These are phyloP conservation scores for Coryphaenoides rupestris DNA, from an alignment of 2,113 vertebrate species.

Conservation along the genomic window DNA sequence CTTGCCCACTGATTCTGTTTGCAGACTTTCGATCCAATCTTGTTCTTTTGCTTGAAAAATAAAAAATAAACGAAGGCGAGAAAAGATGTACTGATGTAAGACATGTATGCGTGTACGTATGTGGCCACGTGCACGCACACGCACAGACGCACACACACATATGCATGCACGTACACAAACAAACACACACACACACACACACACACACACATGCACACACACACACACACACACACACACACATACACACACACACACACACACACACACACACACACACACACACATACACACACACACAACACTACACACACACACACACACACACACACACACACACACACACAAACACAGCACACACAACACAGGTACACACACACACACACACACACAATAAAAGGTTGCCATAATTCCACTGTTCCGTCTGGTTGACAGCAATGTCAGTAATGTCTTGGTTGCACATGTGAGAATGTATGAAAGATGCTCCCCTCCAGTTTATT, in stretches of 20 bases:
- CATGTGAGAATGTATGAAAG: no score
- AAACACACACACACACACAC: not conserved
- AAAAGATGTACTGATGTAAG: constrained; percentile 14
- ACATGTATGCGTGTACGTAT: constrained; percentile 2
- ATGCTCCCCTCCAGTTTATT: constrained; percentile 44
- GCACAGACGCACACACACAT: not conserved
- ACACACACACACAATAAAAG: no score
- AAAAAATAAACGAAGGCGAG: constrained; percentile 32
- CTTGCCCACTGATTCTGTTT: constrained; percentile 31
- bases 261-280: not conserved
- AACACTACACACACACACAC: no score
- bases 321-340: no score
- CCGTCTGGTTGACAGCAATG: constrained; percentile 8
- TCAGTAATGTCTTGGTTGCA: constrained; percentile 35
- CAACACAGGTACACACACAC: no score
- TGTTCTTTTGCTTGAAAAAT: constrained; percentile 21
- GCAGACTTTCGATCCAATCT: constrained; percentile 40
- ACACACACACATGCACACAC: no score
- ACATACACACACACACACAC: no score
- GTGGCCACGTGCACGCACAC: no score
- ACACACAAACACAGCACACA: no score
- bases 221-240: no score
- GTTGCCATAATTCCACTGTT: no score
- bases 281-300: not conserved
- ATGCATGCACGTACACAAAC: not conserved